These are phyloP conservation scores for Conomelus anceps DNA, from an alignment of 2,888 invertebrate genomes.

Conservation along the genomic window DNA sequence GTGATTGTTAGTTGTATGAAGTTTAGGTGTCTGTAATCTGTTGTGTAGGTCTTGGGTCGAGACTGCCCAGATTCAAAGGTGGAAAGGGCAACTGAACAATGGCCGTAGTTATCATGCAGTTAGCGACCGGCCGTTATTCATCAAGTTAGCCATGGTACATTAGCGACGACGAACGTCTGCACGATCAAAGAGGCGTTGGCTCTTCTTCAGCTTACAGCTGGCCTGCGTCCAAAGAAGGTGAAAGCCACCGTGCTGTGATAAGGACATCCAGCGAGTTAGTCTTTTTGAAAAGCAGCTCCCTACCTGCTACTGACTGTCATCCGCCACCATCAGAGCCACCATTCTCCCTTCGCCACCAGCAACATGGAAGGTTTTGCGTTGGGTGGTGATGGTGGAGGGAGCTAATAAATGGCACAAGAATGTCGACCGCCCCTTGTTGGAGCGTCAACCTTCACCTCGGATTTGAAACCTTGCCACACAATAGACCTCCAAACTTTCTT, in stretches of 20 bases:
- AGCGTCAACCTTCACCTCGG: not conserved
- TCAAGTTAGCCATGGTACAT: constrained; percentile 12
- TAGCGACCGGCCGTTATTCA: constrained; percentile 8
- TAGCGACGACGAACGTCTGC: constrained; percentile 10
- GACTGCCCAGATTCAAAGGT: not conserved
- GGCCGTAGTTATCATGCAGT: constrained; percentile 11
- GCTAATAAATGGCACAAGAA: not conserved
- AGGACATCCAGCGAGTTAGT: not conserved
- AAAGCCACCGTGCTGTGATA: constrained; percentile 6
- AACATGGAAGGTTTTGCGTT: not conserved
- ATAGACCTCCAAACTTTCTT: not conserved
- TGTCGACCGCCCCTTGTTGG: not conserved
- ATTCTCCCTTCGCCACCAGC: no score
- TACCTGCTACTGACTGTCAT: not conserved
- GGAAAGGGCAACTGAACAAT: not conserved
- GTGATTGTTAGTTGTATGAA: not conserved
- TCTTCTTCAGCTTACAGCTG: constrained; percentile 7
- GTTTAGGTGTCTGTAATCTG: not conserved
- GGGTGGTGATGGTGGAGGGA: not conserved
- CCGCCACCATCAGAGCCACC: no score
- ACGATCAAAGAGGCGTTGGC: constrained; percentile 6
- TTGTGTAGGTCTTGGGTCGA: not conserved
- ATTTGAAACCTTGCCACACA: not conserved
- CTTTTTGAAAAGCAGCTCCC: constrained; percentile 1
- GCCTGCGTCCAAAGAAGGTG: constrained; percentile 7